Conservation (phyloP, 1,140 invertebrate species). For the Drosophila fuyamai region DNA sequence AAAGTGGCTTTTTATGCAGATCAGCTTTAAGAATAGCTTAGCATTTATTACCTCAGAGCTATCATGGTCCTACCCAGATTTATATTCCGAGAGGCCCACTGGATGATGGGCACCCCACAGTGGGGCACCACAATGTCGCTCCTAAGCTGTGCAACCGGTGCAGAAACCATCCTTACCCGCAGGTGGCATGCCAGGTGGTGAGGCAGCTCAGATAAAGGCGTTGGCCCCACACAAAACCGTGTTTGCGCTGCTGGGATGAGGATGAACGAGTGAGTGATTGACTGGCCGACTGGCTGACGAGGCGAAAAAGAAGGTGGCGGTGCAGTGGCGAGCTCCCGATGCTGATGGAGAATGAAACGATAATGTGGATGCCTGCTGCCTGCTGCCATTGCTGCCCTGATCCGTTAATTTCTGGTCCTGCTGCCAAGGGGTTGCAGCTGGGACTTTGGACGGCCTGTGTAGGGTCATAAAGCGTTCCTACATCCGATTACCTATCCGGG, state of each 20-base stretch:
- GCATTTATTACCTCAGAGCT: slow-evolving; percentile 4
- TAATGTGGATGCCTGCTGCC: slow-evolving; percentile 21
- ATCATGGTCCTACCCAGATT: slow-evolving; percentile 8
- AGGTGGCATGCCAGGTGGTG: background rate
- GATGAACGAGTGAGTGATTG: slow-evolving; percentile 30
- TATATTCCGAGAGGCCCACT: slow-evolving; percentile 14
- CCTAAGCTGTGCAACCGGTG: slow-evolving; percentile 2
- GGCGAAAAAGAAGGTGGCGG: background rate
- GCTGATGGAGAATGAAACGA: slow-evolving; percentile 20
- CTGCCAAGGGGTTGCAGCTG: background rate
- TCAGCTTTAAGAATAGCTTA: background rate
- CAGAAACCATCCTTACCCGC: background rate
- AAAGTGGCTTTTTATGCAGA: background rate
- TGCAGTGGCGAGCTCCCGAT: background rate
- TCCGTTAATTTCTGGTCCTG: slow-evolving; percentile 41
- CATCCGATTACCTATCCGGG: slow-evolving; percentile 28
- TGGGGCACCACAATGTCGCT: slow-evolving; percentile 4
- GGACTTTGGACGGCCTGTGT: slow-evolving; percentile 9
- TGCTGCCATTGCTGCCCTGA: slow-evolving; percentile 10
- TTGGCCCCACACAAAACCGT: slow-evolving; percentile 4
- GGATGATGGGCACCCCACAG: background rate
- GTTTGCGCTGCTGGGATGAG: background rate
- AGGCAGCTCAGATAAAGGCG: slow-evolving; percentile 11
- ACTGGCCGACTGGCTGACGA: slow-evolving; percentile 15
- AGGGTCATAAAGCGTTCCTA: slow-evolving; percentile 39